Conservation (phyloP, 2,113 vertebrate species). For the Sarotherodon lohbergeri region DNA sequence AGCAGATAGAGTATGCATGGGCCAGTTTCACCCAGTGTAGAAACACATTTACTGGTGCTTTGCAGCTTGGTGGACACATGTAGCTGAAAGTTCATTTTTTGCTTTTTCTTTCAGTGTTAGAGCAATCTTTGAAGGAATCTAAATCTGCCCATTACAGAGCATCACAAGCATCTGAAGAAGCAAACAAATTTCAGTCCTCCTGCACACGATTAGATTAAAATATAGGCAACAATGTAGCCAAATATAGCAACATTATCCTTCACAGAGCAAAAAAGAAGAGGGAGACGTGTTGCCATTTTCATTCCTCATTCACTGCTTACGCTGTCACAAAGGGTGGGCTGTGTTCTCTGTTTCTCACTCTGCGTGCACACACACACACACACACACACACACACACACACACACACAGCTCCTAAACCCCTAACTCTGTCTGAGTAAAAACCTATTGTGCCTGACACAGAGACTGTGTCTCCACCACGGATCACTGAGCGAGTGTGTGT, state of each 20-base stretch:
- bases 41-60: neutral
- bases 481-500: conserved; percentile 17
- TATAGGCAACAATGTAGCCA: neutral
- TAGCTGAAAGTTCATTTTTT: neutral
- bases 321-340: conserved; percentile 12
- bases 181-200: neutral
- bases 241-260: neutral
- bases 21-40: neutral
- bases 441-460: conserved; percentile 58
- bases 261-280: neutral
- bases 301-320: neutral
- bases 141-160: neutral
- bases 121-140: neutral
- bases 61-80: neutral
- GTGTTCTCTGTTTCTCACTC: neutral
- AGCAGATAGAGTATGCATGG: neutral
- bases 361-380: neutral
- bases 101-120: neutral
- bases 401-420: conserved; percentile 3
- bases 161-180: neutral
- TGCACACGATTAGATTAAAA: neutral
- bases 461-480: conserved; percentile 45
- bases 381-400: neutral
- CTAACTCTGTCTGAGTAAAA: conserved; percentile 44
- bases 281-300: neutral